Base-by-base conservation (phyloP, 2,113 vertebrate genomes). In the Semnornis frantzii region DNA sequence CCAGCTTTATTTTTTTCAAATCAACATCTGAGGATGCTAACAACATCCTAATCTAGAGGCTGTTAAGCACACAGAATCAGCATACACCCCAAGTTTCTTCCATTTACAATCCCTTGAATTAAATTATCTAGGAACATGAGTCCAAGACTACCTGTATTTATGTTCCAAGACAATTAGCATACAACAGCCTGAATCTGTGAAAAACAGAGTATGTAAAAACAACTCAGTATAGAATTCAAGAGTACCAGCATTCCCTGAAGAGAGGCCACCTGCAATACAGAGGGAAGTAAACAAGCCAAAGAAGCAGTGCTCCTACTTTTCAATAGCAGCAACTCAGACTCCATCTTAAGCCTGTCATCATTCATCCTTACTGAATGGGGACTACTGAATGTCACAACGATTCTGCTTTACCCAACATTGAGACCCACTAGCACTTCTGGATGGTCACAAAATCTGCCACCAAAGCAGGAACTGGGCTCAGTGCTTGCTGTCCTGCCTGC, bases 261-360 rank as follows among this genome's bases (percentile, higher is more conserved):
- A 68, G 66, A 7, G 1, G 75, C 79, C 82, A 85, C 90, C 85
- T 94, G 90, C 82, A 87, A 91, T 20, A 76, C 3, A 50, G 87
- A 80, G 87, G n/a, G 73, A 92, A 85, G 55, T 73, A 95, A 94
- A 96, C 90, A 95, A 86, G 73, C 55, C 90, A 59, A 52, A 30
- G 50, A 91, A 91, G 85, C 92, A 83, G 25, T 2, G 57, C 44
- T 90, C 69, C 80, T 64, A 74, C 73, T 94, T 84, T 37, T 37
- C 27, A 3, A 78, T 0, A 88, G 85, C 81, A 96, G 85, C 62
- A 83, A 65, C 85, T 65, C 78, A 21, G 95, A 78, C 95, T 95
- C 95, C 93, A 95, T 96, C 92, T 96, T 96, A 94, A 95, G 63
- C 44, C 76, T 84, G 85, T 88, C 90, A 91, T 93, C 94, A 88